phyloP scores from a whole-genome alignment of 2,113 vertebrate species.

The Paramormyrops kingsleyae region DNA sequence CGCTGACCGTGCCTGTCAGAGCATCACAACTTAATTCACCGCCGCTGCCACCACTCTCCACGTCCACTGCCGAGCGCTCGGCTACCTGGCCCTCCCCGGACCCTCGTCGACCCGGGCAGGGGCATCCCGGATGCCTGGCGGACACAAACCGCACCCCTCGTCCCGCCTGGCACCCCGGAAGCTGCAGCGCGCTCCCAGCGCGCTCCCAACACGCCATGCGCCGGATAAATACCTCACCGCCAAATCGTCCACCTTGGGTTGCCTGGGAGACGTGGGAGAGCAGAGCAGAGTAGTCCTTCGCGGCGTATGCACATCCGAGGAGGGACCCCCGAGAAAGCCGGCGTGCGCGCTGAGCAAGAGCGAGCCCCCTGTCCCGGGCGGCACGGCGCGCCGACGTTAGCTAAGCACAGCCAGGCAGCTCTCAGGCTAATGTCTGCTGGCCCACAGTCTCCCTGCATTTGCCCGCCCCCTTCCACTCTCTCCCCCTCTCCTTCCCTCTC shows the following conservation, averaged over 20 bases:
- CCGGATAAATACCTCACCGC: conserved; percentile 46
- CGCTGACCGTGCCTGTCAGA: conserved; percentile 53
- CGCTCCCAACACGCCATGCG: conserved; percentile 8
- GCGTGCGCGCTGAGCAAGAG: conserved; percentile 56
- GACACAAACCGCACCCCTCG: conserved; percentile 38
- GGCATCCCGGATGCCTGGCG: neutral
- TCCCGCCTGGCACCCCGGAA: conserved; percentile 50
- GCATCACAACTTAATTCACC: conserved; percentile 52
- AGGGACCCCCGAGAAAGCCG: conserved; percentile 53
- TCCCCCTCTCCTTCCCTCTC: conserved; percentile 29
- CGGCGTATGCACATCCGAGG: conserved; percentile 57
- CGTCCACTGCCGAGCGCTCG: neutral
- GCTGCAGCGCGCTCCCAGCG: too few relatives aligned
- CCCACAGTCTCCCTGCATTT: conserved; percentile 57
- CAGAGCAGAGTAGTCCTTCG: conserved; percentile 11
- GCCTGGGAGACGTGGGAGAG: conserved; percentile 35
- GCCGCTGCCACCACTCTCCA: neutral
- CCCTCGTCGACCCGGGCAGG: neutral
- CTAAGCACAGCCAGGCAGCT: conserved; percentile 59
- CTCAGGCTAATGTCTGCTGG: conserved; percentile 50
- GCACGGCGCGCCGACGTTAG: conserved; percentile 68
- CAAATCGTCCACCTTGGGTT: conserved; percentile 26
- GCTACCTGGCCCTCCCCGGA: neutral
- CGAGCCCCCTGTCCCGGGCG: conserved; percentile 50
- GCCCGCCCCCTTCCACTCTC: conserved; percentile 26